Conservation (phyloP, 2,797 vertebrate genomes). For the Anabacerthia variegaticeps region DNA sequence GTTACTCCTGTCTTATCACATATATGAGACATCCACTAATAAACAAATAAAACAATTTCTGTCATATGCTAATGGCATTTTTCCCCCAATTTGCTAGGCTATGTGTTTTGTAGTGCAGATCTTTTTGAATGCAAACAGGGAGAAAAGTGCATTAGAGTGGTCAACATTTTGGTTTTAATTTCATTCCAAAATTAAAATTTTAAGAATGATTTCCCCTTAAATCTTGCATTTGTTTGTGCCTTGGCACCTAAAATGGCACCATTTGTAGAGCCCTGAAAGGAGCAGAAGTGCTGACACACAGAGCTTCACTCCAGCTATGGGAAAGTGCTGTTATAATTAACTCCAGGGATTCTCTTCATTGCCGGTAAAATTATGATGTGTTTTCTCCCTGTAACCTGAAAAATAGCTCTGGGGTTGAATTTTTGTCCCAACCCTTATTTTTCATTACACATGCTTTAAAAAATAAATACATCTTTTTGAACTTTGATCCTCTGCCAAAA, state of each 20-base stretch:
- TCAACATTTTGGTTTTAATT: not conserved
- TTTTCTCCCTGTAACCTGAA: not conserved
- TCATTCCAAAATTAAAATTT: not conserved
- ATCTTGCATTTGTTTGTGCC: not conserved
- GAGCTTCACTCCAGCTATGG: constrained; percentile 23
- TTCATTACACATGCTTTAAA: not conserved
- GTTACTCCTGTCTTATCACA: not conserved
- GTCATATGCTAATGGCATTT: constrained; percentile 1
- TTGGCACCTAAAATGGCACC: constrained; percentile 22
- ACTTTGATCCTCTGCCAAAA: not conserved
- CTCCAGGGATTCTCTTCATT: constrained; percentile 18
- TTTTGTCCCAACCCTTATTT: not conserved
- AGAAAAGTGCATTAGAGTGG: not conserved
- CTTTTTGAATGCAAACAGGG: not conserved
- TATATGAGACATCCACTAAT: not conserved
- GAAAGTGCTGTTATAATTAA: constrained; percentile 9
- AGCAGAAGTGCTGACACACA: constrained; percentile 46
- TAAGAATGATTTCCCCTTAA: not conserved
- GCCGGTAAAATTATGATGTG: not conserved
- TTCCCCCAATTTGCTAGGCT: fast-evolving
- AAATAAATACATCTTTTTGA: not conserved
- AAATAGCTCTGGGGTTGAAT: not conserved
- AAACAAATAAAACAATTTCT: constrained; percentile 24
- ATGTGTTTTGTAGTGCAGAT: not conserved
- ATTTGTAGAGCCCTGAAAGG: not conserved